A percentile compares a stretch with the other conserved stretches of the same genome.
Conservation (phyloP, 1,140 invertebrate genomes). For the Notospermus geniculatus region DNA sequence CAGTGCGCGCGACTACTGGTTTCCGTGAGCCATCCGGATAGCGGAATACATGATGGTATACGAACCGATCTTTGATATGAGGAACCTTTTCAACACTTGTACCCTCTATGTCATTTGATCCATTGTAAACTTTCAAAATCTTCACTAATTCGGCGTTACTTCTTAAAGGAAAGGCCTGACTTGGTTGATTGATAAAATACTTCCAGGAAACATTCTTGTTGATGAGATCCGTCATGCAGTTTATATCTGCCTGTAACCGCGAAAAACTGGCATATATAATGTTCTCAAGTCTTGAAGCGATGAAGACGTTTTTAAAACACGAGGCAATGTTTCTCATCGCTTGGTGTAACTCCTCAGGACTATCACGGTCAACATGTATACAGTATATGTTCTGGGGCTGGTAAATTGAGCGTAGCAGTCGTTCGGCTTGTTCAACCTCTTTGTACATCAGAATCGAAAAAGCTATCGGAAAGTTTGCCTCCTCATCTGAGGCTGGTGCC, state of each 20-base stretch:
- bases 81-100: no score
- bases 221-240: conserved; percentile 36
- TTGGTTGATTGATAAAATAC: conserved; percentile 37
- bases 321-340: conserved; percentile 12
- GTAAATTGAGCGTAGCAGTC: conserved; percentile 44
- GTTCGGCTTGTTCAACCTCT: conserved; percentile 44
- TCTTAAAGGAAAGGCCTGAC: conserved; percentile 34
- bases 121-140: conserved; percentile 35
- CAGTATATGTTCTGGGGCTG: conserved; percentile 49
- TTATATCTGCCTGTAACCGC: conserved; percentile 35
- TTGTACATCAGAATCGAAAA: conserved; percentile 43
- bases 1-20: no score
- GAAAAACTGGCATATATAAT: conserved; percentile 32
- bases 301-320: conserved; percentile 39
- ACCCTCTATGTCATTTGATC: conserved; percentile 32
- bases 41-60: no score
- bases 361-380: conserved; percentile 46
- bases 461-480: conserved; percentile 20
- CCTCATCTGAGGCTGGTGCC: conserved; percentile 13
- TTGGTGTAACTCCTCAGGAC: conserved; percentile 14
- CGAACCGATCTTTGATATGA: no score
- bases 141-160: conserved; percentile 36
- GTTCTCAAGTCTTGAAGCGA: conserved; percentile 28
- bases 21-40: no score
- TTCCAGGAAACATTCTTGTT: conserved; percentile 27